Evolutionary conservation across 2,888 invertebrate genomes (phyloP), one percentile per base, ranked within the genome.

Genomic region (Agrotis ipsilon): DNA sequence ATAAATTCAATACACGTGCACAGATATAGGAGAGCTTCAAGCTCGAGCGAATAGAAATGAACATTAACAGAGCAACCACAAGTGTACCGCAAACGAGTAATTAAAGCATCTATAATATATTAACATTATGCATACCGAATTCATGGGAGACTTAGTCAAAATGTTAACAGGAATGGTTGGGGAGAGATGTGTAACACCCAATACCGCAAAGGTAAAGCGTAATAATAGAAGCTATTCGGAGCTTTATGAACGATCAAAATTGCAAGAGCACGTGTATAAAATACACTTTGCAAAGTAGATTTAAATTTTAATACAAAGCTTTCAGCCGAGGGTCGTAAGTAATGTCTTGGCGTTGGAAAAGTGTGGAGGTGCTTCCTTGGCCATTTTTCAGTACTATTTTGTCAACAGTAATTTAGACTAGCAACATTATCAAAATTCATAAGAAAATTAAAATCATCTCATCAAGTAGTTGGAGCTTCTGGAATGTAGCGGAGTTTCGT

Each of bases 281-380:
- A 95, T 94, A 96, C 95, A 96, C 95, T 96, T 96, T 94, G 94
- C 93, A 95, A 96, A 96, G 96, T 96, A 96, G 96, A 96, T 96
- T 96, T 96, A 96, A 96, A 96, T 96, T 96, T 96, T 96, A 96
- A 96, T 95, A 96, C 95, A 91, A 92, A 93, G 95, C 95, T 95
- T 94, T 95, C 94, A 94, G 94, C 92, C 89, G 95, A 92, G 95
- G 96, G 95, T 94, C 92, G 93, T 92, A 92, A 92, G 93, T 94
- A 92, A 94, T 93, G 94, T 94, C 94, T 94, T 93, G 89, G 87
- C 91, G 94, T 94, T 94, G 88, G 93, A 91, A 94, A 92, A 89
- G 87, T 87, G 88, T 94, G 96, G 96, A 95, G 81, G 87, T 86
- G 89, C 88, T 88, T 85, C 79, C 79, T 75, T 45, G 65, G 78